These are phyloP conservation scores for Xiphophorus maculatus DNA, from an alignment of 2,113 vertebrate species.

Conservation along the genomic window DNA sequence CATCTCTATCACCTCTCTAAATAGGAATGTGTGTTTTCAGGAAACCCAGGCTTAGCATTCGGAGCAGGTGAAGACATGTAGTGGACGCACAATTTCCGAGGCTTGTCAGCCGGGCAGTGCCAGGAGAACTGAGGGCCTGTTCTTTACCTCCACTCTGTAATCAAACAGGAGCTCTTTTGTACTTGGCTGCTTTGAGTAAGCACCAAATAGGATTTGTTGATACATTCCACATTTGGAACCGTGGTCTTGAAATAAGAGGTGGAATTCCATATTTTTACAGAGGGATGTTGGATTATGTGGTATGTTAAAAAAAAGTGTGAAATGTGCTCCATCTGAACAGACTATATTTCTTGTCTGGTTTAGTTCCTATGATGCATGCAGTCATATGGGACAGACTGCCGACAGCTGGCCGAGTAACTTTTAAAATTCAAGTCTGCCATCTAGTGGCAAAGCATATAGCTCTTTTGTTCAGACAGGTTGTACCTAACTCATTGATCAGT, in stretches of 20 bases:
- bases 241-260: constrained; percentile 30
- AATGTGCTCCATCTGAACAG: constrained; percentile 27
- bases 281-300: constrained; percentile 19
- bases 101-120: constrained; percentile 62
- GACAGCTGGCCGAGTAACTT: constrained; percentile 38
- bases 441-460: constrained; percentile 67
- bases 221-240: constrained; percentile 41
- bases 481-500: no score
- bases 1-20: constrained; percentile 70
- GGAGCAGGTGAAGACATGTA: constrained; percentile 74
- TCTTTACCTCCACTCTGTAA: constrained; percentile 53
- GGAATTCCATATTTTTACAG: constrained; percentile 18
- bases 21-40: constrained; percentile 79
- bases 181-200: constrained; percentile 16
- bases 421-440: constrained; percentile 79
- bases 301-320: constrained; percentile 34
- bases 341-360: constrained; percentile 46
- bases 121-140: constrained; percentile 36
- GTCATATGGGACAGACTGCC: constrained; percentile 8
- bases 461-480: no score
- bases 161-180: constrained; percentile 60
- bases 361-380: constrained; percentile 38
- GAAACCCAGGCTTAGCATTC: constrained; percentile 68
- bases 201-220: constrained; percentile 28
- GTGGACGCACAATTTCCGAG: constrained; percentile 69